A percentile compares a stretch with the other conserved stretches of the same genome.
phyloP scores from a whole-genome alignment of 2,888 invertebrate genomes.

The Fissipunctia ypsillon region DNA sequence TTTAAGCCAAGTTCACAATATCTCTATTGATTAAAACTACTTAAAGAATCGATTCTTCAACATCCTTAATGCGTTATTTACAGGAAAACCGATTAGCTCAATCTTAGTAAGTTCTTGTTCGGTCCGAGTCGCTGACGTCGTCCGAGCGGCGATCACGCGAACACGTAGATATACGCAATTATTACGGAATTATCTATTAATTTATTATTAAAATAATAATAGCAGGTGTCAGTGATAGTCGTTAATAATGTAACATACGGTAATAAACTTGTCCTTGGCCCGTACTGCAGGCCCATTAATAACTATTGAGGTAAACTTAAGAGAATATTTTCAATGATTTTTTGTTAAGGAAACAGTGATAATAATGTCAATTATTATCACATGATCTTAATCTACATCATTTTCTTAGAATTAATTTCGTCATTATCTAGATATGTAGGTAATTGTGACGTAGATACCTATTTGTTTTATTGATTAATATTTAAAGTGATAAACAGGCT shows the following conservation, averaged over 20 bases:
- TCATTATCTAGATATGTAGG: slow-evolving; percentile 2
- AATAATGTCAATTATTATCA: slow-evolving; percentile 2
- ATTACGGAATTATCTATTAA: slow-evolving; percentile 2
- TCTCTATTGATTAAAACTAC: slow-evolving; percentile 4
- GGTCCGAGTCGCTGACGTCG: slow-evolving; percentile 47
- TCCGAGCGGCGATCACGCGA: slow-evolving; percentile 19
- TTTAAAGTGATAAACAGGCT: background rate
- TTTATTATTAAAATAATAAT: slow-evolving; percentile 19
- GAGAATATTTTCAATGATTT: background rate
- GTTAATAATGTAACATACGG: slow-evolving; percentile 4
- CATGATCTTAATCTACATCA: slow-evolving; percentile 10
- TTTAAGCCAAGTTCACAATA: background rate
- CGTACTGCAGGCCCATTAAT: background rate
- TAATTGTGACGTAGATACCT: background rate
- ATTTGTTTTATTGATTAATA: slow-evolving; percentile 16
- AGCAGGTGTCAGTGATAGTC: slow-evolving; percentile 14
- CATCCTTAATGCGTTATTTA: slow-evolving; percentile 36
- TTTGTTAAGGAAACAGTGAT: slow-evolving; percentile 12
- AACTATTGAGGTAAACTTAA: background rate
- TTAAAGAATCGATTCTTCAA: slow-evolving; percentile 8
- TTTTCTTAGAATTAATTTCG: background rate
- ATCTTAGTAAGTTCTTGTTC: slow-evolving; percentile 42
- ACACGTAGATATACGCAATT: slow-evolving; percentile 3
- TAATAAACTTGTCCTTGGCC: background rate
- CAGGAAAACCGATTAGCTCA: slow-evolving; percentile 45